phyloP scores from a whole-genome alignment of 2,797 vertebrate species.

The Otolemur crassicaudatus region DNA sequence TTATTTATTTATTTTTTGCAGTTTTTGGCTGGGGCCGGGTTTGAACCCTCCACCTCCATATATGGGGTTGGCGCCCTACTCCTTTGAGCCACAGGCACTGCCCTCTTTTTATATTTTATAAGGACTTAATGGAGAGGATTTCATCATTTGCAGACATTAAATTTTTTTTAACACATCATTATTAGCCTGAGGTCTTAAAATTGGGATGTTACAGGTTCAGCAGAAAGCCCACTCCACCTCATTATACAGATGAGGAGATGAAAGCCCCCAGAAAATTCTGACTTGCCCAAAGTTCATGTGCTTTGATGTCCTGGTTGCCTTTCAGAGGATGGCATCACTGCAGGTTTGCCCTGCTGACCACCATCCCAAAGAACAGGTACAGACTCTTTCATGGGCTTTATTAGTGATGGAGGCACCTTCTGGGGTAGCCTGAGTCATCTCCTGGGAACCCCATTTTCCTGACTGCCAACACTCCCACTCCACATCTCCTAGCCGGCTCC shows the following conservation, averaged over 20 bases:
- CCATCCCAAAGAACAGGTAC: neutral
- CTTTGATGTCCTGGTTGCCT: neutral
- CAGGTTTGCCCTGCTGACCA: neutral
- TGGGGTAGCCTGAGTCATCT: neutral
- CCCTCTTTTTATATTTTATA: neutral
- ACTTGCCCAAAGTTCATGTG: fast-evolving
- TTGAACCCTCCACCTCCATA: too few species aligned
- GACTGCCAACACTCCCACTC: neutral
- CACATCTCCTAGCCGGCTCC: fast-evolving
- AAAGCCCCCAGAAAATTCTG: neutral
- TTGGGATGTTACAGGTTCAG: neutral
- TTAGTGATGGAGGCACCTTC: neutral
- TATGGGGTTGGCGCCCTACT: too few species aligned
- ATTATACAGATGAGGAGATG: neutral
- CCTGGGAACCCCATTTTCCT: neutral
- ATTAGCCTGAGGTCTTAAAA: neutral
- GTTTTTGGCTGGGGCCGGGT: too few species aligned
- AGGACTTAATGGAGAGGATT: neutral
- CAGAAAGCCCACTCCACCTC: neutral
- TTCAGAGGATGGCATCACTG: neutral
- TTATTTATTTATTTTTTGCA: too few species aligned
- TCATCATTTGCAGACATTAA: neutral
- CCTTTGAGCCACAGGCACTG: too few species aligned
- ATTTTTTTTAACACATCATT: neutral
- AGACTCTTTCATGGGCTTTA: neutral